Evolutionary conservation across 2,888 invertebrate species (phyloP).

Genomic region (Zootermopsis nevadensis): DNA sequence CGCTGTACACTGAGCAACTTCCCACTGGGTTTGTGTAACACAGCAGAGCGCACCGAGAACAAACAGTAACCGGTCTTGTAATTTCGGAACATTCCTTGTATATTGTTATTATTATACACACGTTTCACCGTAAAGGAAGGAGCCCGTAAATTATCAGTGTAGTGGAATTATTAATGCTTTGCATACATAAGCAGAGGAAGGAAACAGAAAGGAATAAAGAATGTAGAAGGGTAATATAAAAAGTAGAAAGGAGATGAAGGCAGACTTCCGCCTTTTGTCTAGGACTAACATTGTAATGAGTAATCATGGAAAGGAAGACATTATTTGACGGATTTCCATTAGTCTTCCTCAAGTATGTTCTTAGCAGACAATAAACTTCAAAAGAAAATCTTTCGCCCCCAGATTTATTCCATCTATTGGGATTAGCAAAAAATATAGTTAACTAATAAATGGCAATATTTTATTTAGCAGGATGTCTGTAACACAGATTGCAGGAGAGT

Average conservation of each 20-base stretch:
- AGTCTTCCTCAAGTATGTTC: no score
- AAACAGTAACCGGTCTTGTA: not conserved
- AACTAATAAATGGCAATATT: no score
- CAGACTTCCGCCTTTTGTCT: not conserved
- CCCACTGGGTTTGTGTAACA: not conserved
- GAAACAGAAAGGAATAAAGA: not conserved
- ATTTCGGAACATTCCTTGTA: not conserved
- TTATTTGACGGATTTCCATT: no score
- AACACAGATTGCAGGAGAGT: no score
- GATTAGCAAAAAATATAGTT: no score
- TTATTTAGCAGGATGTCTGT: no score
- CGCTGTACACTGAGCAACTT: no score
- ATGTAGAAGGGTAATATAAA: not conserved
- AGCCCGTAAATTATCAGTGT: not conserved
- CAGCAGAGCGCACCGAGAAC: not conserved
- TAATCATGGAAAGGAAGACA: no score
- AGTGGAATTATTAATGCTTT: not conserved
- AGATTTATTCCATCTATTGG: no score
- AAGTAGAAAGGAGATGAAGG: not conserved
- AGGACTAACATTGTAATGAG: not conserved
- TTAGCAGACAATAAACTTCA: no score
- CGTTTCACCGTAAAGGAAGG: conserved; percentile 6
- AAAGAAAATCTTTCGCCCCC: no score
- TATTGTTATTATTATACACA: not conserved
- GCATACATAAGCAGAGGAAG: conserved; percentile 2